Percentiles rank a stretch among this genome's conserved stretches.
Conservation (phyloP, 2,797 vertebrate species). For the Acanthurus lineatus region DNA sequence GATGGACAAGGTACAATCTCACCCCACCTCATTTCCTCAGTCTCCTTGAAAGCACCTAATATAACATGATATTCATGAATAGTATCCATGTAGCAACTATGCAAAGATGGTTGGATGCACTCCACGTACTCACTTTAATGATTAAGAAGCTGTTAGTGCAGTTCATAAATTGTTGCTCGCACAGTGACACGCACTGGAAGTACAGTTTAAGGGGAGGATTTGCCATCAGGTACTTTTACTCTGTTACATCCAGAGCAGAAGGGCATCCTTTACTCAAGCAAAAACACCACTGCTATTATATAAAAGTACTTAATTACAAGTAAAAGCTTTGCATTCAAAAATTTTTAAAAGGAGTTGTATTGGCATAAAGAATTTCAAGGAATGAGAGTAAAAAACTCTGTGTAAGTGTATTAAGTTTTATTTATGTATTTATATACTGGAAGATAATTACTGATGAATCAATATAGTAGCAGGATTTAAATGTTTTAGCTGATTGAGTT, state of each 20-base stretch:
- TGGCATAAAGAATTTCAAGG: neutral
- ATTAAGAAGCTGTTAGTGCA: constrained; percentile 58
- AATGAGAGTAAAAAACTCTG: neutral
- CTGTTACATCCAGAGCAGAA: neutral
- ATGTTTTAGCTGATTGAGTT: neutral
- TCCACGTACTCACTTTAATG: constrained; percentile 67
- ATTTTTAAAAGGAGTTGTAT: neutral
- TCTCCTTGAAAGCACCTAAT: constrained; percentile 77
- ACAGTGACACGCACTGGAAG: constrained; percentile 23
- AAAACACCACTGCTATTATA: neutral
- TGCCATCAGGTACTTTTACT: constrained; percentile 14
- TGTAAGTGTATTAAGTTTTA: neutral
- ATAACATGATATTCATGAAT: constrained; percentile 74
- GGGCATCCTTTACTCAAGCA: neutral
- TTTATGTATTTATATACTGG: neutral
- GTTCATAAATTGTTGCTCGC: constrained; percentile 61
- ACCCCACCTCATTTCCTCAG: constrained; percentile 67
- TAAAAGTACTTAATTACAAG: neutral
- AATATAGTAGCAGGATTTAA: constrained; percentile 8
- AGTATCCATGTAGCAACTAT: constrained; percentile 69
- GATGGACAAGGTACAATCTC: constrained; percentile 77
- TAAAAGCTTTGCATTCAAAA: neutral
- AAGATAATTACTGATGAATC: constrained; percentile 12
- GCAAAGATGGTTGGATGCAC: constrained; percentile 71
- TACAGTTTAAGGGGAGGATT: constrained; percentile 26